Evolutionary conservation across 2,113 vertebrate species (phyloP).

Genomic region (Chrysemys picta): DNA sequence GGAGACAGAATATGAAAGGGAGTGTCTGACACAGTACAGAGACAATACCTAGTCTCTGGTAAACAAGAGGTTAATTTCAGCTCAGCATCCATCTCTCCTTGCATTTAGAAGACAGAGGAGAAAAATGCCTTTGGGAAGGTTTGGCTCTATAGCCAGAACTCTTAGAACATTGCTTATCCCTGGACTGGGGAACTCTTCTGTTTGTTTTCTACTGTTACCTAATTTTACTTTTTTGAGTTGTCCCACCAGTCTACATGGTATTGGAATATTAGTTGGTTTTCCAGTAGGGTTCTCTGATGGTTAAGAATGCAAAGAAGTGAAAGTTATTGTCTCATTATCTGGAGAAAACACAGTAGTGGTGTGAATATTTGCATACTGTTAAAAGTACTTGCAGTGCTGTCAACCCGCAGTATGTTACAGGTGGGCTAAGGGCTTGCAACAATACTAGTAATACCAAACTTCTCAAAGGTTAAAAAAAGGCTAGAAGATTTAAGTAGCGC

Average conservation of each 20-base stretch:
- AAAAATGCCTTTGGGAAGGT: neutral
- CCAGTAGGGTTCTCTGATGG: neutral
- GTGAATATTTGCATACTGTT: neutral
- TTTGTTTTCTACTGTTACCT: neutral
- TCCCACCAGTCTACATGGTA: neutral
- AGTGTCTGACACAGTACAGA: neutral
- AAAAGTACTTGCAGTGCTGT: neutral
- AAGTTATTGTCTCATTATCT: neutral
- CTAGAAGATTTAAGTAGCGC: neutral
- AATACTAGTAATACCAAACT: neutral
- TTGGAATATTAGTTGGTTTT: neutral
- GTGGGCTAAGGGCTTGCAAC: neutral
- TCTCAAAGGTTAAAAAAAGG: neutral
- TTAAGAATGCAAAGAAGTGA: neutral
- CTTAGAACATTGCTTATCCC: neutral
- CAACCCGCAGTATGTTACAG: neutral
- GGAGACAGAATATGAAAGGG: neutral
- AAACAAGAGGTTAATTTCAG: neutral
- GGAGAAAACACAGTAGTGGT: neutral
- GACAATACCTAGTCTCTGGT: neutral
- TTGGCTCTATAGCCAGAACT: neutral
- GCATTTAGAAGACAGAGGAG: neutral
- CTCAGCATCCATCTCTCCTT: neutral
- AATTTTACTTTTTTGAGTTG: neutral
- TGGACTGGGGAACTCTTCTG: neutral